Evolutionary conservation across 2,797 vertebrate genomes (phyloP), one percentile per base, ranked within the genome.

Genomic region (Ateles fusciceps): DNA sequence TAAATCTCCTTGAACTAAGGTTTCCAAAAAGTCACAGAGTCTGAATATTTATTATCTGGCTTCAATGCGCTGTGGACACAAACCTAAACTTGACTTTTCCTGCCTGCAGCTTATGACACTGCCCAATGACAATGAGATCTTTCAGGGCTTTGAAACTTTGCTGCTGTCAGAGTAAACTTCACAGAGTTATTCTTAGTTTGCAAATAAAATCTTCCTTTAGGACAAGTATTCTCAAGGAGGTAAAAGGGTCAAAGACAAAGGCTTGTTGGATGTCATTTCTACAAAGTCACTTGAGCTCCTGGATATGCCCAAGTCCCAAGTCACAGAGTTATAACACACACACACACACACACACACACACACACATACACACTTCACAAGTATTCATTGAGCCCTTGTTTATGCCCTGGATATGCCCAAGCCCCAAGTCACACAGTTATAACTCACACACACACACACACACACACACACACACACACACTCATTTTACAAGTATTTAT

Each of bases 41-140:
- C 52, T 94, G 83, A 81, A 83, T 92, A 95, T 81, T 85, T 95
- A 75, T 22, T 72, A 52, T 84, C 33, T 96, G 79, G 42, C 30
- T 71, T 85, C 44, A 79, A 4, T 42, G 57, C 28, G 7, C 33
- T 74, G 30, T 30, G 55, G 90, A 95, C 80, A 57, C 44, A 96
- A 91, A 7, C 17, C 33, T 75, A 46, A 85, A n/a, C 13, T 89
- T 89, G 76, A 50, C 61, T 44, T 94, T 76, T 87, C 44, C 48
- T 68, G 7, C 71, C 22, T 59, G 39, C 9, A 72, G 30, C 2
- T 79, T 93, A 81, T 2, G 24, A 57, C 15, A 72, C 28, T 74
- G 36, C 52, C 75, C 48, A 71, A 14, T 39, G n/a, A 50, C 55
- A 75, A 55, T 15, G 50, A 74, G n/a, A 28, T 72, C 30, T 85